phyloP scores from a whole-genome alignment of 2,113 vertebrate genomes.

The Motacilla tschutschensis region DNA sequence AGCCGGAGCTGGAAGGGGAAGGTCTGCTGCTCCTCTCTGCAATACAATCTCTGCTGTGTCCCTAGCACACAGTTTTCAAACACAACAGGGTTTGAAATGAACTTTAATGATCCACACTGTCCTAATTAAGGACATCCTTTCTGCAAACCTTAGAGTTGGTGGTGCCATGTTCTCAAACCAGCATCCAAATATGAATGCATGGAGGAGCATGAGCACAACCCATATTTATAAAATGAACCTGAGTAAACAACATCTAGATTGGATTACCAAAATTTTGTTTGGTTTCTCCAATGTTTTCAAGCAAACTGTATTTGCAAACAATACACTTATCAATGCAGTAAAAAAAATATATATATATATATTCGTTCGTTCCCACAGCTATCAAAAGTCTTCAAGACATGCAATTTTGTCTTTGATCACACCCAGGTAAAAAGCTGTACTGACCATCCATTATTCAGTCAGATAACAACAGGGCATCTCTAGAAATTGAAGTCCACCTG shows the following conservation, averaged over 20 bases:
- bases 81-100: not conserved
- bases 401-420: not conserved
- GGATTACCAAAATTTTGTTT: not conserved
- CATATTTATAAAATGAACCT: not conserved
- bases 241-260: not conserved
- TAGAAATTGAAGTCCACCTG: not conserved
- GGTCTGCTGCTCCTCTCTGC: not conserved
- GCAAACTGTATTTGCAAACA: not conserved
- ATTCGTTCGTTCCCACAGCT: not conserved
- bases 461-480: not conserved
- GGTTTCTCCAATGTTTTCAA: not conserved
- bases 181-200: accelerated
- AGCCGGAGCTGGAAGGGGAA: not conserved
- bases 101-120: not conserved
- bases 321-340: not conserved
- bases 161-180: not conserved
- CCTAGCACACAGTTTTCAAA: not conserved
- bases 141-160: not conserved
- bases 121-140: not conserved
- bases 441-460: not conserved
- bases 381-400: not conserved
- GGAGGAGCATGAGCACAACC: not conserved
- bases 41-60: not conserved
- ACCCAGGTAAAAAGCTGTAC: not conserved
- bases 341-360: not conserved